Evolutionary conservation across 2,113 vertebrate species (phyloP), one percentile per base, ranked within the genome.

Genomic region (Pagrus major): DNA sequence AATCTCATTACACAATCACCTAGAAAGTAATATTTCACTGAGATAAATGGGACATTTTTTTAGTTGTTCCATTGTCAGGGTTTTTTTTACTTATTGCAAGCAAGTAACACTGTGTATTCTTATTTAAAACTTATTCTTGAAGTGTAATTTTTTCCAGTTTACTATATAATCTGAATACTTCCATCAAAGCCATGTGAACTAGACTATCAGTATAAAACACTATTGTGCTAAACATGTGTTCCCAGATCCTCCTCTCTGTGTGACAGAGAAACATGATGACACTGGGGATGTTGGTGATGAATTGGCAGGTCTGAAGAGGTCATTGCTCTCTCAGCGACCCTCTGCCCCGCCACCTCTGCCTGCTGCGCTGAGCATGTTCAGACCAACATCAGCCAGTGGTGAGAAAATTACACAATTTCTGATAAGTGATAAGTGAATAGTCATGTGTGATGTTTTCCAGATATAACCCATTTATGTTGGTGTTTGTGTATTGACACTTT

Each of bases 341-440:
- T 76, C 80, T 31, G 29, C 9, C 3, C 86, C 80, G 8, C 77
- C 81, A 4, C 77, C 69, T 49, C 75, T 33, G 20, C 86, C 84
- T 12, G 20, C 44, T 14, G 23, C 58, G 7, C 33, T 2, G 5
- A 52, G 72, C 55, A 31, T 25, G 25, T 29, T 9, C 1, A 55
- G 72, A 46, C 70, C 81, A 20, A 47, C 77, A 4, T 71, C 88
- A 67, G 21, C 67, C 29, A 29, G 35, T 27, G 78, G 88, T 91
- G 37, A 67, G 56, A 46, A 1, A 18, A 31, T 35, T 2, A 42
- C 25, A 10, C n/a, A 0, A 6, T 25, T n/a, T 49, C 39, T 69
- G 33, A 39, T 31, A 12, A 52, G 31, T 33, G 0, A 12, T 55
- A 11, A 51, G 29, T 44, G 1, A 14, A 56, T 12, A 15, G 16